phyloP scores from a whole-genome alignment of 2,797 vertebrate species.

The Dipus sagitta region DNA sequence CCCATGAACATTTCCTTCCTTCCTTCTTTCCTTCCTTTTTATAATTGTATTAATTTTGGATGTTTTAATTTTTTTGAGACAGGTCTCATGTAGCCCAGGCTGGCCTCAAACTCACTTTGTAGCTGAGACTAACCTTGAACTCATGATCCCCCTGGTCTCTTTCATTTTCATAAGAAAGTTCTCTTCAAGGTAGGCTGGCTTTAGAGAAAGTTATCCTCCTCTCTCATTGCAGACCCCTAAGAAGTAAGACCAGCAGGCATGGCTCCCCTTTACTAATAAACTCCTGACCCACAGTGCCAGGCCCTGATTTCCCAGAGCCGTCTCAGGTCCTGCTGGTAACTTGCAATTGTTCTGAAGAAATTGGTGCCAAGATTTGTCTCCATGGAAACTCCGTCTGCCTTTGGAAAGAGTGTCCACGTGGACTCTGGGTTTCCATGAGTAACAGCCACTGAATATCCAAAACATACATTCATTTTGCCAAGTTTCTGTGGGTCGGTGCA shows the following conservation, averaged over 20 bases:
- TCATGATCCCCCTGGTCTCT: too few relatives aligned
- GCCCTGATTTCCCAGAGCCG: neutral
- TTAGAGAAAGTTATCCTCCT: neutral
- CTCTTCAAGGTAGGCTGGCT: neutral
- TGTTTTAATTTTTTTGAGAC: too few relatives aligned
- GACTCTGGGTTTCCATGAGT: slow-evolving; percentile 74
- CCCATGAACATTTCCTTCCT: neutral
- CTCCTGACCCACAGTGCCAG: neutral
- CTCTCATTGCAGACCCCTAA: neutral
- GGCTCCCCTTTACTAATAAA: neutral
- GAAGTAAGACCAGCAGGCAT: neutral
- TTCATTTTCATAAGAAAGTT: neutral
- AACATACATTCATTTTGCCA: slow-evolving; percentile 72
- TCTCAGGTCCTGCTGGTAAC: slow-evolving; percentile 17
- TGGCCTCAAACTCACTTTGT: too few relatives aligned
- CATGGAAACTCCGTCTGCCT: slow-evolving; percentile 77
- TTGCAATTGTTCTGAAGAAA: slow-evolving; percentile 67
- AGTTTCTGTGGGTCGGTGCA: slow-evolving; percentile 63
- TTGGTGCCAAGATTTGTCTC: slow-evolving; percentile 77
- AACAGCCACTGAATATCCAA: slow-evolving; percentile 73
- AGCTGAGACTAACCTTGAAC: too few relatives aligned
- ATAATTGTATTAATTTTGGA: neutral
- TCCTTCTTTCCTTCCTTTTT: neutral
- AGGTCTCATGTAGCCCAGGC: too few relatives aligned
- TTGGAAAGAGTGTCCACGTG: slow-evolving; percentile 73